Percentiles rank a stretch among this genome's conserved stretches.
These are phyloP conservation scores for Diceros bicornis DNA, from an alignment of 2,797 vertebrate genomes.

Conservation along the genomic window DNA sequence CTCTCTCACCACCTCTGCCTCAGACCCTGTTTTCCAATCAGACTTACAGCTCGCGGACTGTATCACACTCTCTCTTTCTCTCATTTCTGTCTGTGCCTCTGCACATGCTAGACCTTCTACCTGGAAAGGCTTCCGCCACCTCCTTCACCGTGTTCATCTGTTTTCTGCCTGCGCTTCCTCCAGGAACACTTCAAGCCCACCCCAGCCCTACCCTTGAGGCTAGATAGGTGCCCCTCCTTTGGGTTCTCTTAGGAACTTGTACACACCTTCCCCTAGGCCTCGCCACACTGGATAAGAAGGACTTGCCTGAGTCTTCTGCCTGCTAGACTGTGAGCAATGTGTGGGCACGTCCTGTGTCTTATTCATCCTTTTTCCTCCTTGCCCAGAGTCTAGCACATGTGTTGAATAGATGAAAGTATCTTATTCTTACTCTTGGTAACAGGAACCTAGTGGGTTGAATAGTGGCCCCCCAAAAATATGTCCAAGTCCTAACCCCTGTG, in stretches of 20 bases:
- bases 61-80: rapidly evolving
- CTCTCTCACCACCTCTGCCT: neutral
- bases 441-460: neutral
- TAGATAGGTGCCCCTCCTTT: neutral
- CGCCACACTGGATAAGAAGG: neutral
- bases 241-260: neutral
- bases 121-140: neutral
- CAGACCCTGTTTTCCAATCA: neutral
- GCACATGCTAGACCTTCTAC: rapidly evolving
- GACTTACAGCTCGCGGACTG: neutral
- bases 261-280: neutral
- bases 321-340: neutral
- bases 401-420: neutral
- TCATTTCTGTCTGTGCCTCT: neutral
- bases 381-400: neutral
- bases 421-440: neutral
- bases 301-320: rapidly evolving
- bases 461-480: neutral
- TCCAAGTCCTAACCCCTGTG: neutral
- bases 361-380: neutral
- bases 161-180: neutral
- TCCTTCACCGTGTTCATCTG: neutral
- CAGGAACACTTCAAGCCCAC: neutral
- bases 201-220: too few relatives aligned
- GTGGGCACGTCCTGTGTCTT: rapidly evolving